These are phyloP conservation scores for Apantesis nais DNA, from an alignment of 2,888 invertebrate genomes.

Conservation along the genomic window DNA sequence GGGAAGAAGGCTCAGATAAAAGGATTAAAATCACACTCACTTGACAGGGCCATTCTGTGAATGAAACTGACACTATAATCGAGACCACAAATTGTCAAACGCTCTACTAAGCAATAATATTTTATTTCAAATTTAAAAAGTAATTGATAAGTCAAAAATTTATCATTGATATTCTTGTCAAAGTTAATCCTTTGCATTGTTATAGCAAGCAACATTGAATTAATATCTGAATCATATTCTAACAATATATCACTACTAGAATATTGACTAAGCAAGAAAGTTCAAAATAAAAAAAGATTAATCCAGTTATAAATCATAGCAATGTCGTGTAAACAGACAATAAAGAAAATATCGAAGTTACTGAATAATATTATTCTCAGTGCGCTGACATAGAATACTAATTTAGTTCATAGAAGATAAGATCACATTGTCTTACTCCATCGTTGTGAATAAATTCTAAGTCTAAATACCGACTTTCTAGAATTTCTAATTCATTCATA, in stretches of 20 bases:
- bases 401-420: constrained; percentile 19
- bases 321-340: constrained; percentile 32
- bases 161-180: background rate
- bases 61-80: too few species aligned
- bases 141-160: background rate
- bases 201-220: background rate
- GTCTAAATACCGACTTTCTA: background rate
- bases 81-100: too few species aligned
- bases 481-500: background rate
- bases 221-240: background rate
- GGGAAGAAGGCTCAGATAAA: too few species aligned
- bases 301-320: constrained; percentile 26
- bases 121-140: background rate
- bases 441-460: constrained; percentile 3
- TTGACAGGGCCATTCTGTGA: too few species aligned
- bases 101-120: background rate
- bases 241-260: background rate
- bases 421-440: constrained; percentile 10
- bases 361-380: constrained; percentile 42
- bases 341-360: constrained; percentile 43
- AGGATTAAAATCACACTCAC: too few species aligned
- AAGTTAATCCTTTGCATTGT: background rate
- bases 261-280: background rate
- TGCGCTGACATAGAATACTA: constrained; percentile 37
- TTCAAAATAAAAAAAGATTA: constrained; percentile 21